Conservation (phyloP, 2,113 vertebrate species). For the Corythaeola cristata region DNA sequence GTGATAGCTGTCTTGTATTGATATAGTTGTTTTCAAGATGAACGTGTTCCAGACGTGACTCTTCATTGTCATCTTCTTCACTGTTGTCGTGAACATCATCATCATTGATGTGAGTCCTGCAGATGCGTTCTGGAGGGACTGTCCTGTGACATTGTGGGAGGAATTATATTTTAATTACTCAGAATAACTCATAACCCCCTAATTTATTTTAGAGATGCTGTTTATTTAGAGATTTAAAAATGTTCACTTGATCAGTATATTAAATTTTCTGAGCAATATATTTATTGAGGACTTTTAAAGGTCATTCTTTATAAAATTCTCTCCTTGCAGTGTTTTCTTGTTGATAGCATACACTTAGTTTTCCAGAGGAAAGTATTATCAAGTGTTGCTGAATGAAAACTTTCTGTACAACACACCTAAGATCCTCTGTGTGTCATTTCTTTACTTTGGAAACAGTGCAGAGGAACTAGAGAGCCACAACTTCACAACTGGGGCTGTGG, state of each 20-base stretch:
- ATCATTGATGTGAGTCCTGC: slow-evolving; percentile 65
- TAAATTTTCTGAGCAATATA: neutral
- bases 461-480: neutral
- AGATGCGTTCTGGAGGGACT: slow-evolving; percentile 84
- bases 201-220: neutral
- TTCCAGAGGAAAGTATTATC: neutral
- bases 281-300: neutral
- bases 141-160: slow-evolving; percentile 73
- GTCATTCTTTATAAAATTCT: neutral
- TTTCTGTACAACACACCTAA: neutral
- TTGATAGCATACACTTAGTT: neutral
- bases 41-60: slow-evolving; percentile 85
- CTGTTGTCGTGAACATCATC: neutral
- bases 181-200: neutral
- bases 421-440: neutral
- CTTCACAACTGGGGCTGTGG: neutral
- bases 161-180: neutral
- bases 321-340: neutral
- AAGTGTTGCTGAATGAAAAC: neutral
- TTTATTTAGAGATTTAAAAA: neutral
- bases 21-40: slow-evolving; percentile 94
- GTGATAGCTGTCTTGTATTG: slow-evolving; percentile 83
- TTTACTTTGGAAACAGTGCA: neutral
- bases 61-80: slow-evolving; percentile 55
- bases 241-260: neutral